Evolutionary conservation across 1,140 invertebrate species (phyloP), one percentile per base, ranked within the genome.

Genomic region (Scaptodrosophila lebanonensis): DNA sequence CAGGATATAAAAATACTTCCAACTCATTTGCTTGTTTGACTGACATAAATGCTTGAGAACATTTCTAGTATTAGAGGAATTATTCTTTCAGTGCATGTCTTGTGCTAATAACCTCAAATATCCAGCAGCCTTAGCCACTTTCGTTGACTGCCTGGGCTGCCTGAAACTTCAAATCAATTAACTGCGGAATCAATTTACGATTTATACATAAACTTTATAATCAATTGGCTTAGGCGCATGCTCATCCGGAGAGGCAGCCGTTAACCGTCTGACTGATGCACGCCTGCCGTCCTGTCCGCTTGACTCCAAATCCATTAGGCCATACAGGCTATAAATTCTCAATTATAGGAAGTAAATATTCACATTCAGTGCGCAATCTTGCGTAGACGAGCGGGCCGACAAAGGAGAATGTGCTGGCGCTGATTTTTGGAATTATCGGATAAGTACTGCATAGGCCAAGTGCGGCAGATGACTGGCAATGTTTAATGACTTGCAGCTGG

Each of bases 301-400:
- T 54, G 54, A 36, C 9, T 58, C 36, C 50, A 73, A 79, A 79
- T 79, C 73, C 73, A 75, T 79, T 79, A 82, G 73, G 73, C 73
- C 75, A 79, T 79, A 79, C 82, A 79, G 73, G 75, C 73, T 77
- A 79, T 79, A 79, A 79, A 79, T 79, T 75, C 73, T 79, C 73
- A 79, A 79, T 79, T 79, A 79, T 75, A 79, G 73, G 73, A 79
- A 79, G 73, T 79, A 82, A 79, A 79, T 77, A 77, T 77, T 73
- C 73, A 77, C 73, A 77, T 73, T 79, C 73, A 73, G 73, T 82
- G 73, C 73, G 73, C 75, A 79, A 82, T 73, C 69, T 75, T 79
- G 73, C 75, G 69, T 79, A 79, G 75, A 79, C 49, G 59, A 30
- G 39, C 54, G 25, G 15, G 39, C 42, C 15, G 15, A 27, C 43